Percentiles rank a stretch among this genome's conserved stretches.
These are phyloP conservation scores for Lepidurus couesii DNA, from an alignment of 1,140 invertebrate genomes.

Conservation along the genomic window DNA sequence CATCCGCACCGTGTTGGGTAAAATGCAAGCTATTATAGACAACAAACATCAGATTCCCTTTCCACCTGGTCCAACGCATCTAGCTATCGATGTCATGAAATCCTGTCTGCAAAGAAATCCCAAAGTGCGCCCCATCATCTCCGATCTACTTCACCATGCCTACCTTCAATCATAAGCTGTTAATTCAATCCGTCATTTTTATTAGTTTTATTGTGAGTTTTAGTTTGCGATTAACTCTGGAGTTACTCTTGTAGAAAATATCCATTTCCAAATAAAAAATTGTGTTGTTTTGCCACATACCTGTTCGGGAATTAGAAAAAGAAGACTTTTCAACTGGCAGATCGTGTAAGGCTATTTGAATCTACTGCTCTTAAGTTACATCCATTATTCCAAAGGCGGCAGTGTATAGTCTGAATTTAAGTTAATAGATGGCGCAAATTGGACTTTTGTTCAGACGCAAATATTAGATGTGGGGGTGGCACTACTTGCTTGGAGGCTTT, in stretches of 20 bases:
- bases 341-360: too few species aligned
- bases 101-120: conserved; percentile 65
- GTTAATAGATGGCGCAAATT: not conserved
- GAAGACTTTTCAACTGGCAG: too few species aligned
- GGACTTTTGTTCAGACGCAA: not conserved
- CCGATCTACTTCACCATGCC: conserved; percentile 61
- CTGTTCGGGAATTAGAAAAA: too few species aligned
- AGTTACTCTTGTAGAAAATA: too few species aligned
- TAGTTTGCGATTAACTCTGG: not conserved
- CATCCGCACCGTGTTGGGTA: conserved; percentile 64
- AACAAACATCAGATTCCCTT: conserved; percentile 68
- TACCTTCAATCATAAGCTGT: conserved; percentile 47
- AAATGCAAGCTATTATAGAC: conserved; percentile 77
- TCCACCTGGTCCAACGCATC: conserved; percentile 49
- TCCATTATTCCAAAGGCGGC: too few species aligned
- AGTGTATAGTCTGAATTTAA: not conserved
- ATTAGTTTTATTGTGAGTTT: not conserved
- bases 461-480: not conserved
- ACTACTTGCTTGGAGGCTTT: not conserved
- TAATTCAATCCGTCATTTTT: not conserved
- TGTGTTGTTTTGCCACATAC: too few species aligned
- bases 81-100: conserved; percentile 55
- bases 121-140: conserved; percentile 61
- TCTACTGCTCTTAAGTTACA: too few species aligned
- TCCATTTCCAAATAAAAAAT: too few species aligned